Base-by-base conservation (phyloP, 2,797 vertebrate genomes). In the Lagocephalus sceleratus region DNA sequence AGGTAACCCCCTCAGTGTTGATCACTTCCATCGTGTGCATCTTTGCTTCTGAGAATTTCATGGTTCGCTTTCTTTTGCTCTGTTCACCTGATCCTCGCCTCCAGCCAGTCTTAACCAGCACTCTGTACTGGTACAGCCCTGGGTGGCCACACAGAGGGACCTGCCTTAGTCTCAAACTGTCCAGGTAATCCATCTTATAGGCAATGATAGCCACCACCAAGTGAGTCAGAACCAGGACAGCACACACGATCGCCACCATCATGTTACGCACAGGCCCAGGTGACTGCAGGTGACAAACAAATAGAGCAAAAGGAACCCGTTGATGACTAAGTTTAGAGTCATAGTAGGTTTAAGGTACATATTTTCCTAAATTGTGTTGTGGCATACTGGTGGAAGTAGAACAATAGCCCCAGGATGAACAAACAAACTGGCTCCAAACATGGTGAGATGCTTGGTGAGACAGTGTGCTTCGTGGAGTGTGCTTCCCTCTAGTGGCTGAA, bases 391-490 rank as follows among this genome's bases (percentile, higher is more conserved):
- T 2, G 91, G 85, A 26, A 93, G 63, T 47, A 93, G 78, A 21
- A 91, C 42, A 16, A 93, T 75, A 1, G 88, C 88, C 14, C 88
- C 87, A 0, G 90, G 90, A 23, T 92, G 90, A n/a, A 92, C 66
- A 46, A 94, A 93, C 68, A 94, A 56, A 67, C 89, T 92, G 78
- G 92, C 92, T 51, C 92, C 92, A 21, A 93, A 94, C 71, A 92
- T 58, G 23, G 91, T 92, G 69, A 93, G 92, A 56, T 93, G 92
- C 52, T 68, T 80, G n/a, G 89, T 88, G 49, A 90, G 90, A 51
- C 92, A 94, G 57, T 76, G 88, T 0, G 84, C 90, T 10, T 74
- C 52, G n/a, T 60, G 82, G 40, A 87, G 90, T 4, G 77, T 90
- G 76, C 87, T 91, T 68, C 84, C 85, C 57, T 83, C 87, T 60